Conservation (phyloP, 2,888 invertebrate genomes). For the Drosophila prolongata region DNA sequence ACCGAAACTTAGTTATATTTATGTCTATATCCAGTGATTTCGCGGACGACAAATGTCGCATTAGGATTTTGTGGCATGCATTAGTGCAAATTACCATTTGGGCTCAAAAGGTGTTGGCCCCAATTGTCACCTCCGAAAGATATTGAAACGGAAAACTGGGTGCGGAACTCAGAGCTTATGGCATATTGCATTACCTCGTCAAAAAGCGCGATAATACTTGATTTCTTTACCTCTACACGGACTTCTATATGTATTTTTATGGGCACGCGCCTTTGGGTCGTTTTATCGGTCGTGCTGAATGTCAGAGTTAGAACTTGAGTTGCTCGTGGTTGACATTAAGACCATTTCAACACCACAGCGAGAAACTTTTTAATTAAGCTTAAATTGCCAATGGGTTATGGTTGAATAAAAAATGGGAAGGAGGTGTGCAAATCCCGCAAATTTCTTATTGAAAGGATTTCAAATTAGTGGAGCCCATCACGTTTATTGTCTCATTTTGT, state of each 20-base stretch:
- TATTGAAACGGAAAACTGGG: constrained; percentile 64
- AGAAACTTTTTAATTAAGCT: constrained; percentile 44
- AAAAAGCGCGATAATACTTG: constrained; percentile 37
- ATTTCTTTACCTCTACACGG: constrained; percentile 23
- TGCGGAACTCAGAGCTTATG: constrained; percentile 62
- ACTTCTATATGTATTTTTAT: constrained; percentile 46
- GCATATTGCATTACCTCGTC: constrained; percentile 64
- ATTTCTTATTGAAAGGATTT: constrained; percentile 16
- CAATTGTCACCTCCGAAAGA: constrained; percentile 77
- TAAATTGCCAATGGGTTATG: constrained; percentile 5
- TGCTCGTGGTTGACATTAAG: constrained; percentile 65
- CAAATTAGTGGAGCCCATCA: constrained; percentile 23
- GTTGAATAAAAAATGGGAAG: not conserved
- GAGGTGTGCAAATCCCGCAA: not conserved
- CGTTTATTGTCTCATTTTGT: constrained; percentile 10
- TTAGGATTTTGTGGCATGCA: constrained; percentile 56
- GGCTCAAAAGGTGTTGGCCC: constrained; percentile 75
- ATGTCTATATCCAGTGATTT: constrained; percentile 47
- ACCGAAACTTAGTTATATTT: constrained; percentile 30
- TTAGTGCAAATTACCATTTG: constrained; percentile 72
- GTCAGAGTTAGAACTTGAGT: constrained; percentile 61
- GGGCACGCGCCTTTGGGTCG: constrained; percentile 74
- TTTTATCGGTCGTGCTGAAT: constrained; percentile 65
- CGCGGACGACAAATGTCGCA: constrained; percentile 39
- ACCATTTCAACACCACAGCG: constrained; percentile 58